Evolutionary conservation across 2,888 invertebrate genomes (phyloP), one percentile per base, ranked within the genome.

Genomic region (Lingula anatina): DNA sequence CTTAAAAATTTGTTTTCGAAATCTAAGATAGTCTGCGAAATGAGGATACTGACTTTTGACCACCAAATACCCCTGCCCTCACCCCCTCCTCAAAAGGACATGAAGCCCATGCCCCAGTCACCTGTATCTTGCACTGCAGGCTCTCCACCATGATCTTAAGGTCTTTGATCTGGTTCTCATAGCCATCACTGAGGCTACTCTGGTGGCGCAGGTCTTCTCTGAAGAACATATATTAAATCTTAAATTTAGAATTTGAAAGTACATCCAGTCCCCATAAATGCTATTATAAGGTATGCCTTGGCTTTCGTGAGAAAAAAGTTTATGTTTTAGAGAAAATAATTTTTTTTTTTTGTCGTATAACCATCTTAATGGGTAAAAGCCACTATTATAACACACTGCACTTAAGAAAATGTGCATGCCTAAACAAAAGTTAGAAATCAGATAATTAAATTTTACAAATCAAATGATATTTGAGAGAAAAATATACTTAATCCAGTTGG

Each of bases 81-180:
- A 55, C 9, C 59, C 57, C 27, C 68, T 60, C 2, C n/a, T n/a
- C n/a, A n/a, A n/a, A n/a, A n/a, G n/a, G n/a, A n/a, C n/a, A n/a
- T n/a, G n/a, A n/a, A n/a, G n/a, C n/a, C n/a, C 31, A 31, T 31
- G 31, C 9, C 15, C 15, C 9, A 12, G 20, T 47, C 15, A 48
- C 48, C 44, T 48, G 24, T 15, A 48, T 21, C n/a, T 46, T 47
- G 24, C 28, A 18, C 20, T 47, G 20, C 7, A 67, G 66, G 50
- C 66, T 65, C 48, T 68, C 66, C 46, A 68, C 47, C 61, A 68
- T 62, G 24, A 66, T 60, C 46, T 68, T 65, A n/a, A 67, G 54
- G 43, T 70, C 70, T 44, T 68, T 65, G 52, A 62, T 58, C 47
- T 61, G 57, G 5, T 55, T 50, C 41, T 60, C 64, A 21, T 60